phyloP scores from a whole-genome alignment of 2,888 invertebrate genomes.

The Ophonus ardosiacus region DNA sequence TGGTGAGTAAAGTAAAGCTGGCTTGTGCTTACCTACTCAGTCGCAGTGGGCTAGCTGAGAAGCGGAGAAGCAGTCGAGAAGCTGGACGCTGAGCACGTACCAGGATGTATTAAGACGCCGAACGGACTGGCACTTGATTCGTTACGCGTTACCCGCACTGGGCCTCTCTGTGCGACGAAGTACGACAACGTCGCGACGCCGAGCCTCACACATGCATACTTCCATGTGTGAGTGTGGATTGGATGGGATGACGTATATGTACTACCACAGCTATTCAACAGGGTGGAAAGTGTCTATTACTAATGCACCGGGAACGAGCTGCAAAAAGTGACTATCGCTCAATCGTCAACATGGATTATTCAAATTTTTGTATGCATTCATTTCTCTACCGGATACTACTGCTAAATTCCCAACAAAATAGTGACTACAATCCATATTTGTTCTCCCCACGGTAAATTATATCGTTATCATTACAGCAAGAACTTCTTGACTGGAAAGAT shows the following conservation, averaged over 20 bases:
- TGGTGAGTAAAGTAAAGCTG: conserved; percentile 35
- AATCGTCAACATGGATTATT: no score
- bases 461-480: no score
- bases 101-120: conserved; percentile 33
- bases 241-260: not conserved
- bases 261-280: not conserved
- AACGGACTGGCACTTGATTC: conserved; percentile 43
- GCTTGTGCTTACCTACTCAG: conserved; percentile 38
- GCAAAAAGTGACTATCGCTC: not conserved
- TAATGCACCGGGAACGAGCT: not conserved
- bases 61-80: conserved; percentile 8
- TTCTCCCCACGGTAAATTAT: no score
- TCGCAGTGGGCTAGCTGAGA: conserved; percentile 3
- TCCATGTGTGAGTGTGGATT: not conserved
- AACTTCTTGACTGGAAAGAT: no score
- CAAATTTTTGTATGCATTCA: no score
- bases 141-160: conserved; percentile 51
- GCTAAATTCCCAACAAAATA: no score
- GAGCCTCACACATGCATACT: conserved; percentile 1
- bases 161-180: conserved; percentile 45
- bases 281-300: not conserved
- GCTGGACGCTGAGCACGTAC: conserved; percentile 29
- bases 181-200: conserved; percentile 54
- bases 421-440: no score
- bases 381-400: no score